Evolutionary conservation across 2,888 invertebrate species (phyloP), one percentile per base, ranked within the genome.

Genomic region (Clistopyga incitator): DNA sequence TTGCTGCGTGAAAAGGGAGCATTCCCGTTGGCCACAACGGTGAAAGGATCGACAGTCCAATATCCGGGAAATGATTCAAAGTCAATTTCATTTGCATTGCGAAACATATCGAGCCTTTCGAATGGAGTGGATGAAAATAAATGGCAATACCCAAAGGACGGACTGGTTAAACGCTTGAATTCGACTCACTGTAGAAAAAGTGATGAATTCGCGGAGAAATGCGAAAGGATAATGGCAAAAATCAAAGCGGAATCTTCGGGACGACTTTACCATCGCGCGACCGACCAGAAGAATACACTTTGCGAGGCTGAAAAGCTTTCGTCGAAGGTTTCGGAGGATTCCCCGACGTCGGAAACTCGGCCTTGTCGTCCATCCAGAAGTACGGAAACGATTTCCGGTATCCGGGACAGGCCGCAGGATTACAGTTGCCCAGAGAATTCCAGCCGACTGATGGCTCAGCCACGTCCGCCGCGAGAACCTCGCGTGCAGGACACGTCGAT

Each of bases 11-110:
- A 71, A 79, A 75, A 78, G 20, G 29, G 20, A 38, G 25, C 34
- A 11, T 65, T 29, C n/a, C 38, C 47, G 70, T 82, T 78, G 23
- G 29, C 64, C 20, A 11, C 65, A 25, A 54, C 52, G 50, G 6
- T 45, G 50, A 65, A 50, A 78, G 61, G 50, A 64, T 38, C 67
- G 54, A 71, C 56, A 47, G 54, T 23, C 47, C 82, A 75, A 79
- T 78, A 75, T 45, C n/a, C 20, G 23, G 47, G 18, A 71, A 38
- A 56, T 78, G n/a, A 54, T 78, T 64, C 25, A 38, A 34, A 54
- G 42, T 56, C 47, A 67, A 75, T 70, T 54, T 68, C 56, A 56
- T 75, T 71, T 71, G n/a, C 70, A 65, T 82, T 59, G 1, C 61
- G 78, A 75, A 20, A 34, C 29, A 78, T 78, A 54, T 56, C 78